A percentile compares a stretch with the other conserved stretches of the same genome.
Conservation (phyloP, 2,113 vertebrate genomes). For the Isurus oxyrinchus region DNA sequence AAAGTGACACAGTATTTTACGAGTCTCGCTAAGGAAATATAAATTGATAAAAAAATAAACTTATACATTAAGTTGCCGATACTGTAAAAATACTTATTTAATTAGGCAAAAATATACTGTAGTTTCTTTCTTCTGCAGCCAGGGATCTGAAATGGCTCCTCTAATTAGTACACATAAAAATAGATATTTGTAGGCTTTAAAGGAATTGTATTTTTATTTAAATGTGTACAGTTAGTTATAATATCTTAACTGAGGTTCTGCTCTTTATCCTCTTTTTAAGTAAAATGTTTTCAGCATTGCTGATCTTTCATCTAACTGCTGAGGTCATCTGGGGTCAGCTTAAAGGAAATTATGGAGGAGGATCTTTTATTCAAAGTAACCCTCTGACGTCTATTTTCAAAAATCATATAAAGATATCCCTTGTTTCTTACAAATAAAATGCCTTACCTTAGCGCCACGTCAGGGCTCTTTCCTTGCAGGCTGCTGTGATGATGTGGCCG, state of each 20-base stretch:
- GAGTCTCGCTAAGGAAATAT: background rate
- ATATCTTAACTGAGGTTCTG: background rate
- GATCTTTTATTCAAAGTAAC: background rate
- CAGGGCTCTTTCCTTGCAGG: background rate
- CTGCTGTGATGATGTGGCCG: background rate
- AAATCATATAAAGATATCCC: background rate
- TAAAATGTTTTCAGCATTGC: background rate
- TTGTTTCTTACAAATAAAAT: background rate
- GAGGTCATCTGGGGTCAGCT: background rate
- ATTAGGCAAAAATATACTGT: conserved; percentile 17
- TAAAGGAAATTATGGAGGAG: background rate
- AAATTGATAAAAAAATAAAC: conserved; percentile 35
- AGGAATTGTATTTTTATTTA: too few relatives aligned
- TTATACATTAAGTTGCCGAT: background rate
- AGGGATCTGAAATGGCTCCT: conserved; percentile 14
- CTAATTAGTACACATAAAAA: background rate
- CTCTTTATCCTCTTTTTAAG: background rate
- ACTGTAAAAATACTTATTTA: conserved; percentile 25
- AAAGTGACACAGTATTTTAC: conserved; percentile 10
- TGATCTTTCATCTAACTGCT: background rate
- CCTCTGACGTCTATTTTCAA: background rate
- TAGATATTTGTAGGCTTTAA: background rate
- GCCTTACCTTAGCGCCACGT: background rate
- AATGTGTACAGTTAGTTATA: background rate
- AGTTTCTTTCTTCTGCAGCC: conserved; percentile 14